These are phyloP conservation scores for Calliphora vicina DNA, from an alignment of 1,140 invertebrate genomes.

Conservation along the genomic window DNA sequence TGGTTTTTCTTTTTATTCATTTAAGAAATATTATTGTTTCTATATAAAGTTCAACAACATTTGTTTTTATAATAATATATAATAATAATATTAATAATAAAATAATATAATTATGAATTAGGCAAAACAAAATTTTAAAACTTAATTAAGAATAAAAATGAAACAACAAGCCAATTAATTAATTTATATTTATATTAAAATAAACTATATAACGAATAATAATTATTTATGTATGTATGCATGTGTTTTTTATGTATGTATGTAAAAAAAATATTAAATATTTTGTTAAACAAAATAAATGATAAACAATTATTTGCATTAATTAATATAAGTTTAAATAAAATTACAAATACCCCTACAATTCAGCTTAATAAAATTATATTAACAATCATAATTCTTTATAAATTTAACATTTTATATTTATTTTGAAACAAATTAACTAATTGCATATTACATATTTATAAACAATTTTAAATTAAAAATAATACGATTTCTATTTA, in stretches of 20 bases:
- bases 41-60: constrained; percentile 25
- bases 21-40: constrained; percentile 31
- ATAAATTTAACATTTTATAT: too few species aligned
- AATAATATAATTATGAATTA: neutral
- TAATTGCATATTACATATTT: too few species aligned
- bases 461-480: too few species aligned
- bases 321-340: too few species aligned
- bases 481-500: too few species aligned
- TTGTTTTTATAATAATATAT: neutral
- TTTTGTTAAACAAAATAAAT: too few species aligned
- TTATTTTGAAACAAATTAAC: too few species aligned
- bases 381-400: neutral
- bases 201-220: neutral
- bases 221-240: neutral
- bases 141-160: neutral
- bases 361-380: too few species aligned
- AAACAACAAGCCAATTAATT: constrained; percentile 12
- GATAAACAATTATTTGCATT: too few species aligned
- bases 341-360: too few species aligned
- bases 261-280: too few species aligned
- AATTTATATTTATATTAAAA: neutral
- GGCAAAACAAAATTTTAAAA: neutral
- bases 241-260: neutral
- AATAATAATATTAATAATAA: neutral
- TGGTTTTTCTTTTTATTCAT: neutral